Evolutionary conservation across 2,113 vertebrate species (phyloP).

Genomic region (Regulus satrapa): DNA sequence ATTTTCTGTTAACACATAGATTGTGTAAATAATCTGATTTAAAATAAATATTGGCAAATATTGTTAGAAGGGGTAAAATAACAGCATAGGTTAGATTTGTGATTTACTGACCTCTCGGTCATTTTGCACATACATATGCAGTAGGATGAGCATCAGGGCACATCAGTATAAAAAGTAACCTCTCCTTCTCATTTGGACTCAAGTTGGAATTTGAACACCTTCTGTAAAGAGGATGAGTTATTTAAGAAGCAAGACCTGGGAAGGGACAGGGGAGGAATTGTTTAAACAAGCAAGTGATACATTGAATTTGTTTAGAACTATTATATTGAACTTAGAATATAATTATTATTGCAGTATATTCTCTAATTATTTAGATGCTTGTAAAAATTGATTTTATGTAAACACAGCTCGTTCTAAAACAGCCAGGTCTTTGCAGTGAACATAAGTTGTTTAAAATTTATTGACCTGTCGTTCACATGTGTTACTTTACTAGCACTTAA

Average conservation of each 20-base stretch:
- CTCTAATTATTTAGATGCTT: conserved; percentile 76
- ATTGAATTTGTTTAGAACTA: not conserved
- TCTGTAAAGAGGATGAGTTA: not conserved
- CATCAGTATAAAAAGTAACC: not conserved
- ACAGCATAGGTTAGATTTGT: not conserved
- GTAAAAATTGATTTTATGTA: conserved; percentile 82
- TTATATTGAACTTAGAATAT: conserved; percentile 39
- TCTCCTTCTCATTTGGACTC: not conserved
- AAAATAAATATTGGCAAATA: not conserved
- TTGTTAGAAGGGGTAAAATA: not conserved
- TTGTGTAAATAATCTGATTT: not conserved
- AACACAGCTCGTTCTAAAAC: conserved; percentile 61
- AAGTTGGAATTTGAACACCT: not conserved
- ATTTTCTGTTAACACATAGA: not conserved
- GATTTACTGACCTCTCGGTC: not conserved
- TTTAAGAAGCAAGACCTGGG: not conserved
- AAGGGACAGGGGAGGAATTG: not conserved
- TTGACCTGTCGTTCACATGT: conserved; percentile 78
- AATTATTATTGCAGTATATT: conserved; percentile 47
- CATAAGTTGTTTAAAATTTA: conserved; percentile 75
- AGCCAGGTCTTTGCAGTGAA: conserved; percentile 63
- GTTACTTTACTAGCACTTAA: conserved; percentile 80
- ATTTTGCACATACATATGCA: not conserved
- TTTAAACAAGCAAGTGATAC: not conserved
- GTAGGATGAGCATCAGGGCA: not conserved